Evolutionary conservation across 2,797 vertebrate genomes (phyloP).

Genomic region (Semaprochilodus insignis): DNA sequence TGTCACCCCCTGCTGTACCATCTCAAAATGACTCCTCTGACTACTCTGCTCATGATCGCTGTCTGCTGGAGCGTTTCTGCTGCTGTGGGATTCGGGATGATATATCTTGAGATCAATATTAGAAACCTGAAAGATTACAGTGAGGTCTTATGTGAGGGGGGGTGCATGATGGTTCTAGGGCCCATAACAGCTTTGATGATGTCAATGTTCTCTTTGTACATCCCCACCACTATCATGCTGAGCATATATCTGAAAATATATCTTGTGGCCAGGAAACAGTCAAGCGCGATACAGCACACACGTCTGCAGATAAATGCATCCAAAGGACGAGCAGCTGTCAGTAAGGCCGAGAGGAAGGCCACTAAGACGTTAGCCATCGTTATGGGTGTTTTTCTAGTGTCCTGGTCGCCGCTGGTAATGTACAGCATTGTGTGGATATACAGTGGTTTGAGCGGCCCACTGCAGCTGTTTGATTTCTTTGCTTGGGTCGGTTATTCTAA

Average conservation of each 20-base stretch:
- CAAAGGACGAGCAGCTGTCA: neutral
- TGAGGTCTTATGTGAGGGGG: slow-evolving; percentile 64
- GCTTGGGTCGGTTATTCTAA: slow-evolving; percentile 63
- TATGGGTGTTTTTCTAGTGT: slow-evolving; percentile 29
- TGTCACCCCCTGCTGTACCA: slow-evolving; percentile 5
- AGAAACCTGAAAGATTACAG: neutral
- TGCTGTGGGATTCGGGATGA: neutral
- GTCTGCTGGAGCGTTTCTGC: neutral
- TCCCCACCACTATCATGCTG: slow-evolving; percentile 46
- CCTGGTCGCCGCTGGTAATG: slow-evolving; percentile 63
- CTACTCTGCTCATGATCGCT: neutral
- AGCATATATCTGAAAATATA: slow-evolving; percentile 54
- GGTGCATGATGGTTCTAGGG: slow-evolving; percentile 14
- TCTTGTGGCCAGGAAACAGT: slow-evolving; percentile 74
- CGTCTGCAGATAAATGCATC: neutral
- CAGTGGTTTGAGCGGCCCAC: slow-evolving; percentile 47
- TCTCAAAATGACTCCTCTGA: neutral
- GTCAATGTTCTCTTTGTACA: slow-evolving; percentile 33
- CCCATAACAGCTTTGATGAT: neutral
- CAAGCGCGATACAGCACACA: slow-evolving; percentile 68
- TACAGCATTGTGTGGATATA: slow-evolving; percentile 50
- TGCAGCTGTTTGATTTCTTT: slow-evolving; percentile 43
- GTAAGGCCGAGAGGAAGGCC: slow-evolving; percentile 34
- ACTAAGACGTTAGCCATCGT: slow-evolving; percentile 41
- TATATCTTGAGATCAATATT: neutral